phyloP scores from a whole-genome alignment of 2,797 vertebrate genomes.

The Gymnoscopelus microlampas region DNA sequence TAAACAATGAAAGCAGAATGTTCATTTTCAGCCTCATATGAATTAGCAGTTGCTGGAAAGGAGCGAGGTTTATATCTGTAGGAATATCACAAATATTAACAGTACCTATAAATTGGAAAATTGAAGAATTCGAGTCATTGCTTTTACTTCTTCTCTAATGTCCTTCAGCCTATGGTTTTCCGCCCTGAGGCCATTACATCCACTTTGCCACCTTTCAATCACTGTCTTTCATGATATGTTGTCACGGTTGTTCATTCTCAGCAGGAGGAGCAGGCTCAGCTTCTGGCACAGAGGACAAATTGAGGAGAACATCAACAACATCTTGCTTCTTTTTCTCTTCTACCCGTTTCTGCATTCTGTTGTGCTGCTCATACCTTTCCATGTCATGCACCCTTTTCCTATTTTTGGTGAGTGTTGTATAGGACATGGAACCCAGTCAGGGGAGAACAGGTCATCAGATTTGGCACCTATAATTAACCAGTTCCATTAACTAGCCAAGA shows the following conservation, averaged over 20 bases:
- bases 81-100: too few species aligned
- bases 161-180: too few species aligned
- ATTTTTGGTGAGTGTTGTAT: slow-evolving; percentile 18
- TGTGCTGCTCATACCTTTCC: slow-evolving; percentile 13
- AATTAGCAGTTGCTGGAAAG: too few species aligned
- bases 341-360: slow-evolving; percentile 14
- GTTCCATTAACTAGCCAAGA: too few species aligned
- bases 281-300: slow-evolving; percentile 10
- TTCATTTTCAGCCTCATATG: too few species aligned
- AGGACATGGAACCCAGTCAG: slow-evolving; percentile 4
- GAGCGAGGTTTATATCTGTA: too few species aligned
- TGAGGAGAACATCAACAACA: slow-evolving; percentile 17
- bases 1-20: too few species aligned
- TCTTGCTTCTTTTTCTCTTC: slow-evolving; percentile 12
- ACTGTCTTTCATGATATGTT: neutral
- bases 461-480: too few species aligned
- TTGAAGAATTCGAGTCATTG: too few species aligned
- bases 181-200: slow-evolving; percentile 4
- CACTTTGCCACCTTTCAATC: slow-evolving; percentile 6
- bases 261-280: slow-evolving; percentile 10
- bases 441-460: slow-evolving; percentile 8
- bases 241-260: slow-evolving; percentile 8
- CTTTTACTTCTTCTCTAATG: too few species aligned
- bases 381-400: slow-evolving; percentile 16
- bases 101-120: too few species aligned